Conservation (phyloP, 2,113 vertebrate genomes). For the Rhea pennata region DNA sequence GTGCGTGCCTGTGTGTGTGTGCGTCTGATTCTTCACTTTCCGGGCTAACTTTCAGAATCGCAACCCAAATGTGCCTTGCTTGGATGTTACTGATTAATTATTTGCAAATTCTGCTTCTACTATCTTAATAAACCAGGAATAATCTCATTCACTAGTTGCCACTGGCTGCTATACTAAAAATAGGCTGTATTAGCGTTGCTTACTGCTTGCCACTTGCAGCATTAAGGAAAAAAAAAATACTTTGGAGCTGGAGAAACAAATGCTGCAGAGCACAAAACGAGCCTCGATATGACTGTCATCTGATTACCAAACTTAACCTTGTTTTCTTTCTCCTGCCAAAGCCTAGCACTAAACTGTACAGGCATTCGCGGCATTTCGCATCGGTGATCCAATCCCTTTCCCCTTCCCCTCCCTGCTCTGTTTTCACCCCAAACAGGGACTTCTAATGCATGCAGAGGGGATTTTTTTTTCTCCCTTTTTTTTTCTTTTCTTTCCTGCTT, state of each 20-base stretch:
- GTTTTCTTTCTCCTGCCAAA: background rate
- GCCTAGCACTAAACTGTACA: background rate
- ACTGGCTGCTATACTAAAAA: constrained; percentile 52
- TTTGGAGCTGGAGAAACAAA: constrained; percentile 16
- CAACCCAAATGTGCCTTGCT: background rate
- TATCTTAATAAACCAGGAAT: constrained; percentile 26
- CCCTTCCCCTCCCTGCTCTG: background rate
- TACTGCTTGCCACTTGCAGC: constrained; percentile 58
- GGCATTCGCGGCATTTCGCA: rapidly evolving
- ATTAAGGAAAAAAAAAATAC: background rate
- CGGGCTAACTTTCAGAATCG: rapidly evolving
- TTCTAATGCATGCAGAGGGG: background rate
- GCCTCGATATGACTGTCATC: background rate
- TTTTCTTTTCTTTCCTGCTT: background rate
- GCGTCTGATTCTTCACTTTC: background rate
- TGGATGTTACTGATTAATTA: background rate
- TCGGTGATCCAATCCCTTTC: rapidly evolving
- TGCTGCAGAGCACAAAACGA: constrained; percentile 33
- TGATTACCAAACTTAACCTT: constrained; percentile 47
- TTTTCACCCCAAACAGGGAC: rapidly evolving
- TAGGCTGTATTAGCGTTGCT: background rate
- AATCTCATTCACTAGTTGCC: constrained; percentile 32
- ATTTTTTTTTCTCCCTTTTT: background rate
- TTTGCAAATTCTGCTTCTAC: background rate
- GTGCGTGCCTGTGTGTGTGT: background rate